phyloP scores from a whole-genome alignment of 2,888 invertebrate species.

The Embidobia sp. region DNA sequence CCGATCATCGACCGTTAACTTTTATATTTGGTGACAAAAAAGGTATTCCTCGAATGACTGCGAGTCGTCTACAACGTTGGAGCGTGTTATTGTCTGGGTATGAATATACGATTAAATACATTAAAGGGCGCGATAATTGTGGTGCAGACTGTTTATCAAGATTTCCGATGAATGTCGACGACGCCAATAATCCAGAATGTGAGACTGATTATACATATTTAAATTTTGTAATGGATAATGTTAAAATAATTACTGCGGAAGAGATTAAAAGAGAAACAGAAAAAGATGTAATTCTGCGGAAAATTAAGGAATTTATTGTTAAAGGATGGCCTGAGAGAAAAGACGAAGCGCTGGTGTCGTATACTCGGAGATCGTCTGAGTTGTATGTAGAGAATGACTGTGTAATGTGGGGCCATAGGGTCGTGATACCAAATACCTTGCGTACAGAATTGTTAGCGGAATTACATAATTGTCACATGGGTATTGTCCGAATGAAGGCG shows the following conservation, averaged over 20 bases:
- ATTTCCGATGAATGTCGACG: background rate
- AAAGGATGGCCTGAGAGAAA: background rate
- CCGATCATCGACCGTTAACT: constrained; percentile 75
- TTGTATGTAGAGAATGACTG: constrained; percentile 3
- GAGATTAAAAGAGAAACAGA: background rate
- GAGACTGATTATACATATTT: background rate
- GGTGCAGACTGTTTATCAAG: constrained; percentile 48
- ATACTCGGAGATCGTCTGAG: background rate
- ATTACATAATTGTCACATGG: constrained; percentile 67
- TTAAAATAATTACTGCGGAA: background rate
- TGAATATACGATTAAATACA: constrained; percentile 28
- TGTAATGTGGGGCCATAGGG: constrained; percentile 32
- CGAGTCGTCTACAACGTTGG: constrained; percentile 38
- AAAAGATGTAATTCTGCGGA: no score
- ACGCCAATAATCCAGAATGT: background rate
- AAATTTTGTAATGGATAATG: no score
- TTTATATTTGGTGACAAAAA: constrained; percentile 44
- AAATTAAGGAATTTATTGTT: background rate
- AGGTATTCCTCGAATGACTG: constrained; percentile 38
- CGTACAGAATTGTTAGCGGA: constrained; percentile 8
- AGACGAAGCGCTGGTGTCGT: background rate
- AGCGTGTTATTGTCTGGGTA: constrained; percentile 36
- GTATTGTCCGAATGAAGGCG: constrained; percentile 70
- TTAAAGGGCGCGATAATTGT: constrained; percentile 12
- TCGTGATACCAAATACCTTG: constrained; percentile 18